Evolutionary conservation across 2,888 invertebrate genomes (phyloP), one percentile per base, ranked within the genome.

Genomic region (Sinodicranocentrus sp.): DNA sequence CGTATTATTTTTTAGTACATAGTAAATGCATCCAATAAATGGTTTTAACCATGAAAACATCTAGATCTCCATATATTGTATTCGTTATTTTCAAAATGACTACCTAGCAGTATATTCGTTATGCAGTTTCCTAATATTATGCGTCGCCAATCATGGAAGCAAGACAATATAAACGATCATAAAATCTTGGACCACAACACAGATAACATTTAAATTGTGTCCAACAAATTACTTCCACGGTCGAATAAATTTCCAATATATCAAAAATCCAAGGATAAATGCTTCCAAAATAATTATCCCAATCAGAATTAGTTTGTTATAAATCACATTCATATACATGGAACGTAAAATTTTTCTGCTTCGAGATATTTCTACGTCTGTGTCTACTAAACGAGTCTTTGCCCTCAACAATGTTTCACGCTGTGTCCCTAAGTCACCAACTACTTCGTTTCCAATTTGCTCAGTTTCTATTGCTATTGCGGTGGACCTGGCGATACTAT

Each of bases 381-480:
- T 95, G 88, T 94, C 93, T 44, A 93, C 92, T 8, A 96, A 91
- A 83, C 95, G 92, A 71, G 92, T 92, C 88, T 91, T 90, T 6
- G 92, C 91, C 79, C 95, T 91, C 2, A 94, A 89, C 2, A 97
- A 90, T 0, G 94, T 92, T 89, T 96, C 96, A 76, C 96, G 91
- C 90, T 96, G 96, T 83, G 92, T 93, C 1, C 94, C 94, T 44
- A 97, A 91, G 88, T 96, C 96, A 0, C 93, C 92, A 6, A 96
- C 92, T 0, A 96, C 95, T 90, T 94, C 94, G 0, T 93, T 93
- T 5, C 95, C 96, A 86, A 96, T 93, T 89, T 93, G 92, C 91
- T 96, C 96, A 0, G 95, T 95, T 91, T 97, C 96, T 1, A 94
- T 92, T 0, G 96, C 95, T 61, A 95, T 92, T 89, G 93, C 93